Percentiles rank a stretch among this genome's conserved stretches.
phyloP scores from a whole-genome alignment of 2,113 vertebrate species.

The Calidris pugnax region DNA sequence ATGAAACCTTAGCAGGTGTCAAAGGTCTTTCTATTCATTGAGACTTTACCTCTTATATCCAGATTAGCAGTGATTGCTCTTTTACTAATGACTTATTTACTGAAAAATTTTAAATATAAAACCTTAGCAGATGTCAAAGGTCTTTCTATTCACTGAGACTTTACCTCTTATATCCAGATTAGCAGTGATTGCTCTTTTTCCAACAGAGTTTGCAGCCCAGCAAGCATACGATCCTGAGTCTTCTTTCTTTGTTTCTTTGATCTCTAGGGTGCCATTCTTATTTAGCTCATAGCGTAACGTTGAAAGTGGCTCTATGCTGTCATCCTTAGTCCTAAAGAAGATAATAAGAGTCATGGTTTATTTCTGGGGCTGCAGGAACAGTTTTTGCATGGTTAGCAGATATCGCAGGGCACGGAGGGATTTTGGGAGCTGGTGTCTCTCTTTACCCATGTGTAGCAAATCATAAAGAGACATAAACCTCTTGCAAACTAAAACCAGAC shows the following conservation, averaged over 20 bases:
- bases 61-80: too few relatives aligned
- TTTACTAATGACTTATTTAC: neutral
- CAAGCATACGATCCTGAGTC: neutral
- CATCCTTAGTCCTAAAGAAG: neutral
- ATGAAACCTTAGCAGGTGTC: too few relatives aligned
- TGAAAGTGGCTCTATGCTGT: neutral
- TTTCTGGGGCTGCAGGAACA: neutral
- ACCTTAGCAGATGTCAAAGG: neutral
- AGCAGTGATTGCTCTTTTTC: neutral
- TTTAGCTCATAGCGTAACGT: neutral
- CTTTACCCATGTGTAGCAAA: neutral
- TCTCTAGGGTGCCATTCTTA: neutral
- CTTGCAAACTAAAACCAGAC: neutral
- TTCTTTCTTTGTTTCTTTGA: neutral
- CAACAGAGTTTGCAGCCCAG: neutral
- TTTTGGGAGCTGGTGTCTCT: neutral
- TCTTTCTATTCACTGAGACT: neutral
- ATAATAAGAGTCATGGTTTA: neutral
- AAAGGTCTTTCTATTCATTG: too few relatives aligned
- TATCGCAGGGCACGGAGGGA: neutral
- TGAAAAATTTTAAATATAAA: neutral
- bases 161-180: neutral
- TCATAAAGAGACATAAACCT: neutral
- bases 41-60: too few relatives aligned
- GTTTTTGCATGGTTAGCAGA: neutral